Evolutionary conservation across 2,797 vertebrate genomes (phyloP), one percentile per base, ranked within the genome.

Genomic region (Tokudaia tokunoshimensis): DNA sequence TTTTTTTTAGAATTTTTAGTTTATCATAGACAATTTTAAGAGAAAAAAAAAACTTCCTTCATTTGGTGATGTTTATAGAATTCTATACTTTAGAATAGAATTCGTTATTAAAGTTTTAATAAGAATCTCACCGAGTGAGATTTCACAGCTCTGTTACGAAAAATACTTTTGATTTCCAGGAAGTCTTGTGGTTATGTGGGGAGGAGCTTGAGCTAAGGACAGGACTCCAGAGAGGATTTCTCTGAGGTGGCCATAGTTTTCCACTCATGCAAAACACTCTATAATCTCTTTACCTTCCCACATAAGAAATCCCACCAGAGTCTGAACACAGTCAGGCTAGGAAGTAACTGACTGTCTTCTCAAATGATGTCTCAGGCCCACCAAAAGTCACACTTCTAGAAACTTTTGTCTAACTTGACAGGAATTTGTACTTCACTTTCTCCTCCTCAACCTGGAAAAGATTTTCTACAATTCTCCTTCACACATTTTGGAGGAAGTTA

Each of bases 141-240:
- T 29, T 84, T 89, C 89, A 84, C 41, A 87, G 44, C 13, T 95
- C 86, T 67, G 50, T 95, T 61, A 17, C 74, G 26, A 83, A 20
- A 92, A 89, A 63, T 50, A 59, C 7, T 89, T 91, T 55, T 83
- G 24, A 93, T 81, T 97, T 96, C 44, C 15, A 59, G 47, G 74
- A 97, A 57, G 31, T 1, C n/a, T 80, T 83, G 5, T 15, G 72
- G 52, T 85, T 70, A n/a, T 63, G 26, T 76, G 50, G 7, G 65
- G n/a, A 95, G 37, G 89, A 9, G 14, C 1, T 20, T 50, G 37
- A 26, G 26, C 55, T 19, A 13, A n/a, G 50, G 10, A 7, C 94
- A 61, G 75, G 15, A 80, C 14, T 29, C 57, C 34, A 9, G 22
- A 31, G 74, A 65, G 74, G 24, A 31, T 19, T 41, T 37, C 14